Evolutionary conservation across 2,113 vertebrate genomes (phyloP), one percentile per base, ranked within the genome.

Genomic region (Eurystomus gularis): DNA sequence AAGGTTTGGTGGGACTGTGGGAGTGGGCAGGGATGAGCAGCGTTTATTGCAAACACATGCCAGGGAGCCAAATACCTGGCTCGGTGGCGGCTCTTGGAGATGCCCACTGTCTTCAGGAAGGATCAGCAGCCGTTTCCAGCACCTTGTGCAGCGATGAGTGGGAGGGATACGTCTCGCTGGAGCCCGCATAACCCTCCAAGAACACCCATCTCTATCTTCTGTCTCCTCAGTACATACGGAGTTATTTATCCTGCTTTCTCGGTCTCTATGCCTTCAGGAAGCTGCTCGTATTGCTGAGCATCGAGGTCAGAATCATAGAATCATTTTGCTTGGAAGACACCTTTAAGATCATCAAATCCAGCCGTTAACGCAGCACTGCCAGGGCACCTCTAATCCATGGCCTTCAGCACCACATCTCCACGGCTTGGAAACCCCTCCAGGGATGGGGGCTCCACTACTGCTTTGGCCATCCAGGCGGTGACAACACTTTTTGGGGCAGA

Each of bases 171-270:
- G 0, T 25, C 5, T 33, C 55, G 5, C 5, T 1, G 4, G 42
- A 79, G 31, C 23, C 26, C 17, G 16, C 1, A 1, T 13, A n/a
- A n/a, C n/a, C 21, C 79, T 29, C 8, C 17, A 1, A 0, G 1
- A 46, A 5, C 80, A 57, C 29, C 23, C 37, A 39, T 13, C 64
- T 66, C 61, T 37, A 5, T 16, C n/a, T n/a, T n/a, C n/a, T n/a
- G n/a, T 5, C n/a, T 66, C 14, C 16, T 44, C 16, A 2, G 9
- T 2, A 2, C 16, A 4, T 5, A 2, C 0, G 10, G 70, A 58
- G 40, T 58, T 2, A 6, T 23, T 82, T 29, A 24, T 39, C 75
- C 71, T 2, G 3, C 14, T 66, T 20, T 24, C 35, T 75, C 25
- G 23, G 46, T 29, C 42, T 49, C 70, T 15, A 1, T 14, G 35